phyloP scores from a whole-genome alignment of 2,888 invertebrate species.

The Troglohyphantes excavatus region DNA sequence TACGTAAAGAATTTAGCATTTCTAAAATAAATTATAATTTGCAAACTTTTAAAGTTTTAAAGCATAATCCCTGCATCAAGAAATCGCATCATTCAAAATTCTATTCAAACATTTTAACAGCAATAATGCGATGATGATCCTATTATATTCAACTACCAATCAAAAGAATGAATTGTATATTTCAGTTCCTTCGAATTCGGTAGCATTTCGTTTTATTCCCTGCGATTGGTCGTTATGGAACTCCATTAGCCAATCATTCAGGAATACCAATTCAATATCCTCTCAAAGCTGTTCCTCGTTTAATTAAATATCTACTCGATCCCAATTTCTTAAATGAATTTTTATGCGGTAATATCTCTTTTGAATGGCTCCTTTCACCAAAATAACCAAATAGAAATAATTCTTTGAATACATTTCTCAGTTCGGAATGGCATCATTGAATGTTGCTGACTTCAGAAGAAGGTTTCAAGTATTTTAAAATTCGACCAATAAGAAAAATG shows the following conservation, averaged over 20 bases:
- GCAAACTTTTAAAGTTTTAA: too few relatives aligned
- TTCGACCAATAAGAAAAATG: not conserved
- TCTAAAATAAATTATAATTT: too few relatives aligned
- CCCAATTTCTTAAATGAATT: slow-evolving; percentile 4
- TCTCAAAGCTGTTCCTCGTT: not conserved
- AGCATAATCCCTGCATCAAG: too few relatives aligned
- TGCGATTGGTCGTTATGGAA: not conserved
- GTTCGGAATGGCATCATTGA: not conserved
- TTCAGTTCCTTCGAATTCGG: not conserved
- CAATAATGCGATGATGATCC: too few relatives aligned
- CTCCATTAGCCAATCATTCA: not conserved
- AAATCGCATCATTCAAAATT: too few relatives aligned
- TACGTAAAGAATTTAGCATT: too few relatives aligned
- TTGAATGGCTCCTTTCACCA: not conserved
- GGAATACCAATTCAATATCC: not conserved
- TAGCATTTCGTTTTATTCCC: not conserved
- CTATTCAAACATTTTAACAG: too few relatives aligned
- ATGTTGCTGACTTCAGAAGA: slow-evolving; percentile 31
- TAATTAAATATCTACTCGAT: not conserved
- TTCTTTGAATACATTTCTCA: not conserved
- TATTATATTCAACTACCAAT: not conserved
- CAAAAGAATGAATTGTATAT: not conserved
- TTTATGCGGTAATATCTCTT: slow-evolving; percentile 4
- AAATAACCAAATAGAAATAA: not conserved
- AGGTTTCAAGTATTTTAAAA: slow-evolving; percentile 41